A percentile compares a stretch with the other conserved stretches of the same genome.
phyloP scores from a whole-genome alignment of 1,140 invertebrate species.

The Cyclargus thomasi region DNA sequence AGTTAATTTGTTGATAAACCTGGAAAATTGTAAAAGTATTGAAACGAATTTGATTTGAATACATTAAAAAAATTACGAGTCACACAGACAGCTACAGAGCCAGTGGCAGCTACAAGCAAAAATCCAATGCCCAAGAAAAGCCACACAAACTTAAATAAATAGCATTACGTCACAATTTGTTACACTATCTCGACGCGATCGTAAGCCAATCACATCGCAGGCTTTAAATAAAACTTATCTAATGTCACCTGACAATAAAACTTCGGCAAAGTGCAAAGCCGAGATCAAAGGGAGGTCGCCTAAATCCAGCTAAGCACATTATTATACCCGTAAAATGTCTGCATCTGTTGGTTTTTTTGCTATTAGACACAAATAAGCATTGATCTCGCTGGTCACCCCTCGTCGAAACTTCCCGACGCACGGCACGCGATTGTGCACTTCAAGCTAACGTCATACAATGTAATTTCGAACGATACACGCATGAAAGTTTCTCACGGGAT shows the following conservation, averaged over 20 bases:
- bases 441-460: conserved; percentile 20
- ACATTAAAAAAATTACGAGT: too few relatives aligned
- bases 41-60: too few relatives aligned
- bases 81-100: too few relatives aligned
- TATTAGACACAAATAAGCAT: conserved; percentile 69
- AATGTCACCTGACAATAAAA: conserved; percentile 54
- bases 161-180: conserved; percentile 39
- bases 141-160: conserved; percentile 29
- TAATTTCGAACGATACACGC: conserved; percentile 18
- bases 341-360: conserved; percentile 70
- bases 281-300: conserved; percentile 60
- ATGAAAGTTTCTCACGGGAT: conserved; percentile 11
- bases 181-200: conserved; percentile 29
- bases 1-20: too few relatives aligned
- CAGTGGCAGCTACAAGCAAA: neutral
- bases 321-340: conserved; percentile 70
- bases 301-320: conserved; percentile 69
- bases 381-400: conserved; percentile 58
- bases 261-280: conserved; percentile 39
- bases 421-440: conserved; percentile 28
- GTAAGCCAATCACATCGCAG: conserved; percentile 42
- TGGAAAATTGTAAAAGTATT: too few relatives aligned
- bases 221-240: conserved; percentile 44
- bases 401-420: conserved; percentile 6
- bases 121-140: neutral